These are phyloP conservation scores for Morpho deidamia DNA, from an alignment of 2,888 invertebrate species.

Conservation along the genomic window DNA sequence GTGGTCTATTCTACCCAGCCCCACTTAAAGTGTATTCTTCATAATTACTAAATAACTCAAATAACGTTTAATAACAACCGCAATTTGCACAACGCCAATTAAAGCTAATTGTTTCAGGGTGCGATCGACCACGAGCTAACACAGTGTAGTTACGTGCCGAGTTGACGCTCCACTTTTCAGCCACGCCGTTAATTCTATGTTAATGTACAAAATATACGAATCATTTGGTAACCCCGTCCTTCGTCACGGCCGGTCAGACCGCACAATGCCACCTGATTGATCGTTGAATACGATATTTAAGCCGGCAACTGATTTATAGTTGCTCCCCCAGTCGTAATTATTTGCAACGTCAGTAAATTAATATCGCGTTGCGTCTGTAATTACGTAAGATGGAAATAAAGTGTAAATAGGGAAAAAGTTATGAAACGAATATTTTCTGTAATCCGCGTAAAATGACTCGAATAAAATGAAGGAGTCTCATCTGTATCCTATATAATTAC, in stretches of 20 bases:
- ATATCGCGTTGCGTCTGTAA: too few species aligned
- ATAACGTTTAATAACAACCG: neutral
- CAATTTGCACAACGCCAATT: neutral
- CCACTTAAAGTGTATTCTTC: too few species aligned
- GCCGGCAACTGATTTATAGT: constrained; percentile 22
- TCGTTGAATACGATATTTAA: constrained; percentile 17
- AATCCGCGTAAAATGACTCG: too few species aligned
- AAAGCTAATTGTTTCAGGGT: constrained; percentile 1
- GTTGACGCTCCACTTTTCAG: constrained; percentile 19
- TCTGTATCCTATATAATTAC: too few species aligned
- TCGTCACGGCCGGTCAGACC: constrained; percentile 12
- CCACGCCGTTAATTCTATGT: constrained; percentile 23
- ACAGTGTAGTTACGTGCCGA: constrained; percentile 10
- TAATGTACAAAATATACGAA: neutral
- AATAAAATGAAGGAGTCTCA: too few species aligned
- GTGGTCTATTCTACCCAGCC: too few species aligned
- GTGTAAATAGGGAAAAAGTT: too few species aligned
- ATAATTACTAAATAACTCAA: too few species aligned
- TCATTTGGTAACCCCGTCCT: constrained; percentile 9
- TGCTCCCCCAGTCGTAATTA: neutral
- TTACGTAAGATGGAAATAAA: too few species aligned
- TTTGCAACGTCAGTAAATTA: too few species aligned
- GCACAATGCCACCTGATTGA: constrained; percentile 22
- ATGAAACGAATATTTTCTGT: too few species aligned
- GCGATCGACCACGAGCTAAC: constrained; percentile 1